Conservation (phyloP, 2,113 vertebrate genomes). For the Corythornis vintsioides region DNA sequence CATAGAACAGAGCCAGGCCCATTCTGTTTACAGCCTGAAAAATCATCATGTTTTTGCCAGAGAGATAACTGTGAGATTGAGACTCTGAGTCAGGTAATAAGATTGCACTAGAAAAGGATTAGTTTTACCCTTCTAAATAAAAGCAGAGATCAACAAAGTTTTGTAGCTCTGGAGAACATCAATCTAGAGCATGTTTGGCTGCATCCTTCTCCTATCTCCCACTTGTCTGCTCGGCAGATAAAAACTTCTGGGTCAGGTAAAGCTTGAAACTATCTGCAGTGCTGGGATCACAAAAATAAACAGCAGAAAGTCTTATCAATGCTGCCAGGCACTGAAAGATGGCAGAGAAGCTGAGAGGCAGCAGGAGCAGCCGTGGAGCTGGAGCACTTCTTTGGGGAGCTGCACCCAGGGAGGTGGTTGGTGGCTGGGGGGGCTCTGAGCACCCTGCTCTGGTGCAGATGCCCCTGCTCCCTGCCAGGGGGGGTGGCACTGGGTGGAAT, state of each 20-base stretch:
- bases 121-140: not conserved
- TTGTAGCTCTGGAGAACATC: not conserved
- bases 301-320: not conserved
- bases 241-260: not conserved
- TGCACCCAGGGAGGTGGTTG: not conserved
- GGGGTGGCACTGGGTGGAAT: too few relatives aligned
- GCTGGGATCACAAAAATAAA: not conserved
- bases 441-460: not conserved
- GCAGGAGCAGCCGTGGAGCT: fast-evolving
- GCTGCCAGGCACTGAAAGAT: not conserved
- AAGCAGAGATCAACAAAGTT: not conserved
- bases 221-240: conserved; percentile 1
- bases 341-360: not conserved
- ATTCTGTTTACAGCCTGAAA: not conserved
- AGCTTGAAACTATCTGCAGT: not conserved
- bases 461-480: not conserved
- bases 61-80: not conserved
- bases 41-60: not conserved
- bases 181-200: not conserved
- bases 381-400: not conserved
- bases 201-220: not conserved
- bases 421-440: not conserved
- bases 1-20: not conserved
- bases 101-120: not conserved
- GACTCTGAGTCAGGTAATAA: not conserved